Conservation (phyloP, 2,888 invertebrate genomes). For the Athalia circularis region DNA sequence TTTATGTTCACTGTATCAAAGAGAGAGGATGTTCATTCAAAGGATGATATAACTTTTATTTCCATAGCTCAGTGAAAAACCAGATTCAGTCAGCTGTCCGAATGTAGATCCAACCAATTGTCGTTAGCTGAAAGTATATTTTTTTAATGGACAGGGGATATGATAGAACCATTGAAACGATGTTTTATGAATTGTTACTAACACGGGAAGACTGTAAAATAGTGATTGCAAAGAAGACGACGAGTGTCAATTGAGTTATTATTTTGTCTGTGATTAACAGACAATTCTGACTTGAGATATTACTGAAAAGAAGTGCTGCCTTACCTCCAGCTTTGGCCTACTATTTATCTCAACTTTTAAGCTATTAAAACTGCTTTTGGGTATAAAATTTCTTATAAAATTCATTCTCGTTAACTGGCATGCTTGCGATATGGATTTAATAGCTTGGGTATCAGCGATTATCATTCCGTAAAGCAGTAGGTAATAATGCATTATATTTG, state of each 20-base stretch:
- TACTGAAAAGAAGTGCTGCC: constrained; percentile 62
- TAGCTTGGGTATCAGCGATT: constrained; percentile 30
- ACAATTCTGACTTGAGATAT: constrained; percentile 6
- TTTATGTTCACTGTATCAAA: no score
- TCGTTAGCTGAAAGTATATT: no score
- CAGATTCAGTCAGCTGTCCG: no score
- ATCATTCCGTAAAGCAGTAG: constrained; percentile 18
- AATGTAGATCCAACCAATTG: no score
- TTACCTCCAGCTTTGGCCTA: constrained; percentile 51
- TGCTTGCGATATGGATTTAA: constrained; percentile 27
- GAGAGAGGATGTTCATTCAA: no score
- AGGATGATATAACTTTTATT: no score
- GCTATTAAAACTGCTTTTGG: constrained; percentile 54
- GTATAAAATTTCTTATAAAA: constrained; percentile 5
- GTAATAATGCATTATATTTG: constrained; percentile 9
- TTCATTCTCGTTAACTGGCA: constrained; percentile 33
- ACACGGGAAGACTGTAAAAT: constrained; percentile 2
- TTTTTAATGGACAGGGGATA: neutral
- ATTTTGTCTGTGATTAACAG: constrained; percentile 2
- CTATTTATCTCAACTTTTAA: constrained; percentile 46
- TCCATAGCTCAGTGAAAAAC: no score
- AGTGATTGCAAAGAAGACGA: neutral
- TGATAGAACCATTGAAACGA: neutral
- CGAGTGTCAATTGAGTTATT: neutral
- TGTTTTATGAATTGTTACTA: constrained; percentile 13